Evolutionary conservation across 2,888 invertebrate species (phyloP).

Genomic region (Ariolimax columbianus): DNA sequence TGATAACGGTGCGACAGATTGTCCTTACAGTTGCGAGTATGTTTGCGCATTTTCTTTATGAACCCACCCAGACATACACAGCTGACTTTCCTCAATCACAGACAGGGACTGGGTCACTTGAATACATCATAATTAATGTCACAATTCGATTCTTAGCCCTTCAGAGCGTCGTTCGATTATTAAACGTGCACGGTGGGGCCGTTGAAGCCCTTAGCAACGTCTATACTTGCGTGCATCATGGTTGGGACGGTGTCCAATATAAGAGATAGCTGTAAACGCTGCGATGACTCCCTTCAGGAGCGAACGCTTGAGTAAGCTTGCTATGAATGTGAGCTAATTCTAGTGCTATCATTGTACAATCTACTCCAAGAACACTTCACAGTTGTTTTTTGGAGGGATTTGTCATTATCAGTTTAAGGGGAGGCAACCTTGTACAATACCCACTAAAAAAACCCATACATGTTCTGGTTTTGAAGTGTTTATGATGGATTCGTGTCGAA

Average conservation of each 20-base stretch:
- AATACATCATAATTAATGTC: slow-evolving; percentile 41
- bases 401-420: slow-evolving; percentile 30
- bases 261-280: neutral
- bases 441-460: neutral
- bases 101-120: neutral
- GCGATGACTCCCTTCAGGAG: slow-evolving; percentile 5
- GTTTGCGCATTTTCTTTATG: slow-evolving; percentile 35
- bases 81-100: slow-evolving; percentile 21
- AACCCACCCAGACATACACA: slow-evolving; percentile 24
- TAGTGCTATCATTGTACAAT: neutral
- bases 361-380: slow-evolving; percentile 11
- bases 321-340: neutral
- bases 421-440: neutral
- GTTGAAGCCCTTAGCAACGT: neutral
- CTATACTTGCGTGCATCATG: neutral
- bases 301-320: slow-evolving; percentile 24
- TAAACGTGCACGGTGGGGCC: neutral
- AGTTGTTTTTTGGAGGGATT: neutral
- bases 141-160: neutral
- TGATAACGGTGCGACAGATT: slow-evolving; percentile 33
- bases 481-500: neutral
- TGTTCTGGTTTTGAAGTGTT: neutral
- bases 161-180: slow-evolving; percentile 19
- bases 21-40: neutral
- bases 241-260: neutral